Conservation (phyloP, 2,113 vertebrate species). For the Oriolus oriolus region DNA sequence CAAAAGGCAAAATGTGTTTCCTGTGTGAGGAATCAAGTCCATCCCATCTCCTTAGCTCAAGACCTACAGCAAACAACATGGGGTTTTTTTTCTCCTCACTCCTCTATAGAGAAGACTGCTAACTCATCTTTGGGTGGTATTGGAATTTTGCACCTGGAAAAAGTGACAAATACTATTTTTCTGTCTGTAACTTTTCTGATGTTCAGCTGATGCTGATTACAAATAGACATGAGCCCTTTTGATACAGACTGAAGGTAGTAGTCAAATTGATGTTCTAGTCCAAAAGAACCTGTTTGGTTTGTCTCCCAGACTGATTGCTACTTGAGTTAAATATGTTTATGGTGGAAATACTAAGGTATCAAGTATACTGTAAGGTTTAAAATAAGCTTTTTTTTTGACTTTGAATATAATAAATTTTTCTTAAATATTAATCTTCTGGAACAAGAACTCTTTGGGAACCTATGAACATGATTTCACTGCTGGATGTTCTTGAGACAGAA, state of each 20-base stretch:
- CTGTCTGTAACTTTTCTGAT: neutral
- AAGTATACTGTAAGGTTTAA: neutral
- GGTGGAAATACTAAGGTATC: neutral
- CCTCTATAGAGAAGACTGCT: neutral
- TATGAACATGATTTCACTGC: neutral
- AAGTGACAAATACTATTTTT: neutral
- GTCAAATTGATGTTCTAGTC: neutral
- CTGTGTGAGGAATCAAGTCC: neutral
- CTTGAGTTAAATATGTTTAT: neutral
- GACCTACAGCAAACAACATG: neutral
- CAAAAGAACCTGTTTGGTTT: neutral
- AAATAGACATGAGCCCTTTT: neutral
- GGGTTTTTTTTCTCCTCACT: neutral
- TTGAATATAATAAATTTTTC: neutral
- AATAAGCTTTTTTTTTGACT: conserved; percentile 5
- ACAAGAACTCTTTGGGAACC: neutral
- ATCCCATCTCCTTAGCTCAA: neutral
- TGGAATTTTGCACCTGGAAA: neutral
- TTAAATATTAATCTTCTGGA: neutral
- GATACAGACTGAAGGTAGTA: neutral
- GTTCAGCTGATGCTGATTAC: neutral
- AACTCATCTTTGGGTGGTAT: neutral
- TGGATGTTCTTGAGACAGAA: neutral
- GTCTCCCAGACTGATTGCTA: neutral
- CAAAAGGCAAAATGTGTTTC: neutral